phyloP scores from a whole-genome alignment of 2,113 vertebrate genomes.

The Romanogobio albipinnatus region DNA sequence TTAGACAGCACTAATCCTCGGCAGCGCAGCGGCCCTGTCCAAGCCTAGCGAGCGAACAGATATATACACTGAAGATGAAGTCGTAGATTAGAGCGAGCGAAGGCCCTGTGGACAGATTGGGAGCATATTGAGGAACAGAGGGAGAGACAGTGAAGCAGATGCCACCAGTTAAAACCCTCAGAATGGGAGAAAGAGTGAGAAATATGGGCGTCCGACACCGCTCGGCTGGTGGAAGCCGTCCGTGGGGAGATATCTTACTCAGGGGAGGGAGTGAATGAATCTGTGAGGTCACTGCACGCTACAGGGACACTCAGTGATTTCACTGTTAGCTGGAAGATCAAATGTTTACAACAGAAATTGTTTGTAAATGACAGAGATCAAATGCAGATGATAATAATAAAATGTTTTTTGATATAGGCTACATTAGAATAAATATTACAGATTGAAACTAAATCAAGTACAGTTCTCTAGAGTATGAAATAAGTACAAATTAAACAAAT shows the following conservation, averaged over 20 bases:
- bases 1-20: slow-evolving; percentile 1
- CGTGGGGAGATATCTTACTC: slow-evolving; percentile 48
- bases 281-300: slow-evolving; percentile 7
- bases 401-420: not conserved
- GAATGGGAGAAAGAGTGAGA: slow-evolving; percentile 49
- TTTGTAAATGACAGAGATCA: not conserved
- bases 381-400: not conserved
- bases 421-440: not conserved
- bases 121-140: slow-evolving; percentile 69
- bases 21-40: not conserved
- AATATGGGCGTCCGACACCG: slow-evolving; percentile 35
- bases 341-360: not conserved
- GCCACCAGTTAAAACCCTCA: slow-evolving; percentile 61
- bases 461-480: not conserved
- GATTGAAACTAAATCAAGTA: not conserved
- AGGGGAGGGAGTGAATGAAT: slow-evolving; percentile 10
- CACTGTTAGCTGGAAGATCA: not conserved
- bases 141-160: slow-evolving; percentile 64
- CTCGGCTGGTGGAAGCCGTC: slow-evolving; percentile 3
- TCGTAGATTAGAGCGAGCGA: slow-evolving; percentile 30
- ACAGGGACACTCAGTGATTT: not conserved
- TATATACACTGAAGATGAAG: slow-evolving; percentile 50
- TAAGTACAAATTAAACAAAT: not conserved
- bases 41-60: slow-evolving; percentile 54
- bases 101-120: slow-evolving; percentile 60